Evolutionary conservation across 2,797 vertebrate genomes (phyloP).

Genomic region (Phoebastria nigripes): DNA sequence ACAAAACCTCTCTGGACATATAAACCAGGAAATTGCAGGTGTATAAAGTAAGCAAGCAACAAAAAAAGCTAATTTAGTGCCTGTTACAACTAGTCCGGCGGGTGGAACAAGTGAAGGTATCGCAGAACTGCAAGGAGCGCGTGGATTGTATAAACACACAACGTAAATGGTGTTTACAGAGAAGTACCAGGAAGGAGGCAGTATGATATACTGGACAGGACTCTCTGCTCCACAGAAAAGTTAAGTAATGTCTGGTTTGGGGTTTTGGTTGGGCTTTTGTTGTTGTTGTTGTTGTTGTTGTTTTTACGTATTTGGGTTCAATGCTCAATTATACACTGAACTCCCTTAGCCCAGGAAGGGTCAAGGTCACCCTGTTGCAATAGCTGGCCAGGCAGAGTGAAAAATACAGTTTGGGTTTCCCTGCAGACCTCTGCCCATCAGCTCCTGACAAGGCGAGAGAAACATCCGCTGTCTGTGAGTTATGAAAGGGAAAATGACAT

Average conservation of each 20-base stretch:
- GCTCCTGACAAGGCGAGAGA: not conserved
- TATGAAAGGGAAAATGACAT: not conserved
- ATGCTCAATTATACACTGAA: not conserved
- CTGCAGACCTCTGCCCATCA: not conserved
- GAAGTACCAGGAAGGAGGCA: not conserved
- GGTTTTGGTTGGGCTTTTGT: not conserved
- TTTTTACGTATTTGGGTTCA: not conserved
- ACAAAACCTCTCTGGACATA: not conserved
- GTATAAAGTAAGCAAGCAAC: slow-evolving; percentile 28
- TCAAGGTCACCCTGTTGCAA: not conserved
- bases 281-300: not conserved
- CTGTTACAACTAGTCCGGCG: not conserved
- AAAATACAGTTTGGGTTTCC: not conserved
- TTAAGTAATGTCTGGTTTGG: not conserved
- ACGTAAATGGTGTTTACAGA: not conserved
- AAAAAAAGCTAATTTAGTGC: not conserved
- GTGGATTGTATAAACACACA: not conserved
- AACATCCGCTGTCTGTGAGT: not conserved
- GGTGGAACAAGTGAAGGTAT: not conserved
- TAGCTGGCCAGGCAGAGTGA: not conserved
- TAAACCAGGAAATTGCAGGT: slow-evolving; percentile 29
- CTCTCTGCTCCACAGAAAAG: not conserved
- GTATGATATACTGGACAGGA: not conserved
- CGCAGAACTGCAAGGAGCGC: not conserved
- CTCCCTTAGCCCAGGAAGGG: not conserved